Conservation (phyloP, 2,888 invertebrate species). For the Thereva unica region DNA sequence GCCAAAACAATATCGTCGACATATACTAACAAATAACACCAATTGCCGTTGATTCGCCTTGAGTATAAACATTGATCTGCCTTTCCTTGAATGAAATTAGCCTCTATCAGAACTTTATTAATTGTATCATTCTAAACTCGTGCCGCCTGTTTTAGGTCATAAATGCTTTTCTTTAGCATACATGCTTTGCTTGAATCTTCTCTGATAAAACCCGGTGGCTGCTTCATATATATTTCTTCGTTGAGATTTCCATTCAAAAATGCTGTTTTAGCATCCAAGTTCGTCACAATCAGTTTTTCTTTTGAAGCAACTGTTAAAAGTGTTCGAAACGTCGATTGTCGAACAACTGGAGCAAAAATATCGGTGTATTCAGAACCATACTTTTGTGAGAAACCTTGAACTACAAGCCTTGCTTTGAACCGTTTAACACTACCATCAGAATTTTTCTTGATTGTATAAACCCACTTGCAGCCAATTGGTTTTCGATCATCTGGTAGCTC, state of each 20-base stretch:
- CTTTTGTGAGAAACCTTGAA: too few species aligned
- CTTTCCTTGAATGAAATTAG: conserved; percentile 32
- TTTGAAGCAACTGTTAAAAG: conserved; percentile 30
- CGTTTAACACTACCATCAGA: too few species aligned
- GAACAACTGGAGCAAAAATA: too few species aligned
- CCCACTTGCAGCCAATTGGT: too few species aligned
- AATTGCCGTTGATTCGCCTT: conserved; percentile 25
- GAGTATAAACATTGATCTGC: conserved; percentile 39
- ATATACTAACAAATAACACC: conserved; percentile 37
- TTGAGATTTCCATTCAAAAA: conserved; percentile 39
- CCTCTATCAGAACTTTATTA: conserved; percentile 24
- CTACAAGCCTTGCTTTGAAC: too few species aligned
- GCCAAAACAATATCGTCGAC: conserved; percentile 39
- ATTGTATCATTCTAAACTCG: conserved; percentile 40
- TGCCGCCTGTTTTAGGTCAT: conserved; percentile 43
- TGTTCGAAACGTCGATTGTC: conserved; percentile 36
- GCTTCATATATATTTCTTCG: conserved; percentile 40
- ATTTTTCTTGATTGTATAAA: too few species aligned
- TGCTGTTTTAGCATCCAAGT: conserved; percentile 40
- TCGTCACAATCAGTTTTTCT: conserved; percentile 30
- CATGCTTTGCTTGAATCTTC: conserved; percentile 32
- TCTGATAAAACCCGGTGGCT: conserved; percentile 39
- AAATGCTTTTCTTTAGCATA: conserved; percentile 39
- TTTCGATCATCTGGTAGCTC: too few species aligned
- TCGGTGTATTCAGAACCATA: too few species aligned